Conservation (phyloP, 1,140 invertebrate genomes). For the Ostrea edulis region DNA sequence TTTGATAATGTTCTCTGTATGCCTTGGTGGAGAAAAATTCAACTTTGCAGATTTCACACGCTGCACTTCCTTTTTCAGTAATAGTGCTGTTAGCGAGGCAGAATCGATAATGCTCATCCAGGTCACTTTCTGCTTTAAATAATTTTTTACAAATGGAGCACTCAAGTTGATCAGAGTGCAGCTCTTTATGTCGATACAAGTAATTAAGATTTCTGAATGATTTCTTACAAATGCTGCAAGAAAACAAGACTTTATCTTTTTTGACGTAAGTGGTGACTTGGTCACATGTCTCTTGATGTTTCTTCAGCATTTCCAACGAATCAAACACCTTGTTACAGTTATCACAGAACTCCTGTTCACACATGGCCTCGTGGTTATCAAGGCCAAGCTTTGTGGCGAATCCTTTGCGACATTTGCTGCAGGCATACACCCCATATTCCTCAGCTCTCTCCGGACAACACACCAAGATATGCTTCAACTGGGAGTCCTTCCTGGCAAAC, state of each 20-base stretch:
- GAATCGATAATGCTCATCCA: constrained; percentile 67
- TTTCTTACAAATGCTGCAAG: constrained; percentile 71
- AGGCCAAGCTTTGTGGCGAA: constrained; percentile 70
- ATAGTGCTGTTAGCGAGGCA: constrained; percentile 64
- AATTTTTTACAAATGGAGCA: constrained; percentile 65
- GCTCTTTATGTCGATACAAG: constrained; percentile 68
- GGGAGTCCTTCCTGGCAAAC: constrained; percentile 75
- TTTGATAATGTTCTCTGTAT: constrained; percentile 75
- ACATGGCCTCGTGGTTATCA: constrained; percentile 64
- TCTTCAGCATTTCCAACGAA: constrained; percentile 10
- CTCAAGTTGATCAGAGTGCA: constrained; percentile 65
- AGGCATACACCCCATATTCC: constrained; percentile 70
- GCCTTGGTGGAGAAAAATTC: constrained; percentile 68
- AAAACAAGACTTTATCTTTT: constrained; percentile 57
- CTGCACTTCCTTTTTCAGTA: constrained; percentile 60
- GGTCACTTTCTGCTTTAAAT: constrained; percentile 62
- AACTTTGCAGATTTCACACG: constrained; percentile 68
- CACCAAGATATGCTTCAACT: constrained; percentile 72
- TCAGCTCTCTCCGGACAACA: constrained; percentile 71
- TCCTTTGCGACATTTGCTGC: constrained; percentile 69
- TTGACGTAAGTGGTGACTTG: not conserved
- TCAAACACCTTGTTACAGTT: constrained; percentile 51
- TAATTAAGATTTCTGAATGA: constrained; percentile 71
- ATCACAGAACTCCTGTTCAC: constrained; percentile 38
- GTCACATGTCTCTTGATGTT: constrained; percentile 40